Evolutionary conservation across 2,888 invertebrate species (phyloP), one percentile per base, ranked within the genome.

Genomic region (Scrobipalpa atriplicella): DNA sequence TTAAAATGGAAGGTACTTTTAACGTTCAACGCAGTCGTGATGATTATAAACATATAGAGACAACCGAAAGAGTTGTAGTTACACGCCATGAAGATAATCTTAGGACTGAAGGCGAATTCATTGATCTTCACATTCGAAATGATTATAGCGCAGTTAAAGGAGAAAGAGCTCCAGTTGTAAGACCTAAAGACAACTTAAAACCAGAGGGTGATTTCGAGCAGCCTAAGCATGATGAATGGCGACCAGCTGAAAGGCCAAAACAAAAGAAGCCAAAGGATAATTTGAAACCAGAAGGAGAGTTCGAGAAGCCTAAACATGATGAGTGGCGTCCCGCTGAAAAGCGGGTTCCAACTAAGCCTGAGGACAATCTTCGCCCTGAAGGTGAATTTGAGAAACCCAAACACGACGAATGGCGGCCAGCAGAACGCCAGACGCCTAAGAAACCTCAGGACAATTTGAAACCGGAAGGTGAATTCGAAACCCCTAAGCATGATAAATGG

Each of bases 1-100:
- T 96, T 1, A 94, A 92, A 78, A 94, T 96, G 93, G 95, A 95
- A 82, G 96, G 96, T 1, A 93, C 89, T 64, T 93, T 94, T 63
- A 92, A 93, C 70, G 78, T 85, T 13, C 89, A 86, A 72, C 89
- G 94, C 21, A 90, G 93, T 18, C 87, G 94, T 65, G 94, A 94
- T 75, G 94, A 94, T 74, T 94, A 92, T 73, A 93, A 93, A 72
- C 92, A 89, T 66, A 87, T 94, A 16, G 92, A 93, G 58, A 93
- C 84, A 73, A 89, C 92, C 67, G 94, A 95, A 80, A 91, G 92
- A 71, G 86, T 92, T 13, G 83, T 92, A 5, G 92, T 93, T 61
- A 87, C 89, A 64, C 93, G 86, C 78, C 91, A 93, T 66, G 94
- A 94, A 81, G 95, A 95, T 75, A 95, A 94, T 87, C 73, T 93